Conservation (phyloP, 2,113 vertebrate species). For the Psammodynastes pulverulentus region DNA sequence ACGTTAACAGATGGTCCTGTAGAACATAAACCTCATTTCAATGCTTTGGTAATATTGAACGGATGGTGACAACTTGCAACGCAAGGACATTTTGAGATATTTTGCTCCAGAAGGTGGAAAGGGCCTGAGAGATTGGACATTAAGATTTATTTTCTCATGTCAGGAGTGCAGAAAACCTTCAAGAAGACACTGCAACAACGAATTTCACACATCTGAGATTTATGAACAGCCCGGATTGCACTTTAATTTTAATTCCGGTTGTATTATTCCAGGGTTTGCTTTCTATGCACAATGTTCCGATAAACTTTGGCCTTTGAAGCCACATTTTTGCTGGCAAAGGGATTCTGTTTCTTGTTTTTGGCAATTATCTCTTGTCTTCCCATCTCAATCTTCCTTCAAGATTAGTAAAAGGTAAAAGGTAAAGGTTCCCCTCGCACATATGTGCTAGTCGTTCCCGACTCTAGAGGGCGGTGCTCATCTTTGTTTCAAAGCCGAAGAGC, state of each 20-base stretch:
- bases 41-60: not conserved
- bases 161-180: not conserved
- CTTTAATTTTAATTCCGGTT: not conserved
- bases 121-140: not conserved
- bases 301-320: not conserved
- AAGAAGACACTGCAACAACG: not conserved
- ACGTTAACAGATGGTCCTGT: not conserved
- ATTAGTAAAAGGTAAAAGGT: not conserved
- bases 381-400: not conserved
- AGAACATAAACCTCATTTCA: not conserved
- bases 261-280: not conserved
- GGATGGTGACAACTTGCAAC: conserved; percentile 7
- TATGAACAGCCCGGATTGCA: not conserved
- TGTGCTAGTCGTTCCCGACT: too few species aligned
- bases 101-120: not conserved
- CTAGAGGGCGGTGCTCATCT: too few species aligned
- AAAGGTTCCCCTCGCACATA: too few species aligned
- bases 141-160: not conserved
- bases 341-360: not conserved
- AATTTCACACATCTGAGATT: not conserved
- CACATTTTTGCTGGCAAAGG: not conserved
- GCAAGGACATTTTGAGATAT: not conserved
- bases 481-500: too few species aligned
- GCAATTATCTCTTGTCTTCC: not conserved
- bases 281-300: not conserved